phyloP scores from a whole-genome alignment of 2,888 invertebrate genomes.

The Mythimna vitellina region DNA sequence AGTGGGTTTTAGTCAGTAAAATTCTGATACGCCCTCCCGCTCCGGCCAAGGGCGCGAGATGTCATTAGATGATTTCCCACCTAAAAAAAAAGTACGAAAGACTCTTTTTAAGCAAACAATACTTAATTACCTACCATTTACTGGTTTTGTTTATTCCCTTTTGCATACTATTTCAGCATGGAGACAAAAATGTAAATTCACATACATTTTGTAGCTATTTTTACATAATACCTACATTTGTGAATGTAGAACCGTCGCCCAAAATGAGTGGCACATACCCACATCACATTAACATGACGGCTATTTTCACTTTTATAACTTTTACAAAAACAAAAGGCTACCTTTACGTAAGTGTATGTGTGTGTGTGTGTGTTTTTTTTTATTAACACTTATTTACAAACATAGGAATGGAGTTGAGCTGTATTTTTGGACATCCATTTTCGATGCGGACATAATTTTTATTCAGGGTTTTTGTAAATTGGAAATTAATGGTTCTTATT shows the following conservation, averaged over 20 bases:
- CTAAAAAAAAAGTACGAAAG: background rate
- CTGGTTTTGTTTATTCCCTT: constrained; percentile 4
- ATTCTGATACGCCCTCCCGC: too few relatives aligned
- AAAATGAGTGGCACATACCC: constrained; percentile 55
- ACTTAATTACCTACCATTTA: too few relatives aligned
- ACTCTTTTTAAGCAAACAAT: background rate
- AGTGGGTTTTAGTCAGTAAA: too few relatives aligned
- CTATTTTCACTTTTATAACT: constrained; percentile 54
- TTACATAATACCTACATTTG: constrained; percentile 28
- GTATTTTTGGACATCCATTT: constrained; percentile 11
- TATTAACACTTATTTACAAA: constrained; percentile 20
- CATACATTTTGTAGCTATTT: constrained; percentile 29
- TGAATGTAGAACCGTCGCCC: constrained; percentile 30
- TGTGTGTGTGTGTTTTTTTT: constrained; percentile 26
- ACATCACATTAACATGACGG: constrained; percentile 58
- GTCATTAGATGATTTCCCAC: too few relatives aligned
- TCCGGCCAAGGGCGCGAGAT: too few relatives aligned
- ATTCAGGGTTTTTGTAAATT: background rate
- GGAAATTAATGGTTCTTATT: background rate
- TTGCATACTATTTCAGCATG: constrained; percentile 1
- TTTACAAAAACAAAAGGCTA: constrained; percentile 55
- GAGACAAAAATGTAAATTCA: constrained; percentile 31
- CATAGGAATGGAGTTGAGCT: background rate
- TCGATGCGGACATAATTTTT: constrained; percentile 1
- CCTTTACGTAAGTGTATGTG: constrained; percentile 3